These are phyloP conservation scores for Apamea sordens DNA, from an alignment of 2,888 invertebrate species.

Conservation along the genomic window DNA sequence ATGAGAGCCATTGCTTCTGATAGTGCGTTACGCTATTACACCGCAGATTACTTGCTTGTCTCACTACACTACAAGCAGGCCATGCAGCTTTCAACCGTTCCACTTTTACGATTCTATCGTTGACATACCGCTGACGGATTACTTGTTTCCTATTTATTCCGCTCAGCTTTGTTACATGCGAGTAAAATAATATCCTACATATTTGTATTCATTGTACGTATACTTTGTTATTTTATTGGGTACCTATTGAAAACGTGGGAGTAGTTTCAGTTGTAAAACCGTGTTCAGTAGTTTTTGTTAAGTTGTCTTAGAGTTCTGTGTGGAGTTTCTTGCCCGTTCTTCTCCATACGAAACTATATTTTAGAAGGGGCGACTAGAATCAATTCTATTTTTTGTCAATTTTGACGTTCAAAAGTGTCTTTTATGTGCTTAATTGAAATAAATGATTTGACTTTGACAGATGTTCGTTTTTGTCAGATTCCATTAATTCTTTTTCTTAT, in stretches of 20 bases:
- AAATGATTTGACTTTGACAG: not conserved
- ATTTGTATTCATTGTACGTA: constrained; percentile 8
- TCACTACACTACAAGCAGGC: constrained; percentile 26
- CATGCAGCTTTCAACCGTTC: constrained; percentile 35
- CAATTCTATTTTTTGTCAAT: too few relatives aligned
- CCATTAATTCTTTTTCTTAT: not conserved
- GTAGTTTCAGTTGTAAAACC: not conserved
- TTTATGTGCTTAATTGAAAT: too few relatives aligned
- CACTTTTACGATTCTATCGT: constrained; percentile 49
- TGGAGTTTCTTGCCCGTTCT: too few relatives aligned
- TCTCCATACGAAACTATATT: too few relatives aligned
- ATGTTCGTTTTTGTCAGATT: not conserved
- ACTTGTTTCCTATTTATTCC: constrained; percentile 50
- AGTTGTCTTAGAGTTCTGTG: not conserved
- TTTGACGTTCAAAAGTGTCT: too few relatives aligned
- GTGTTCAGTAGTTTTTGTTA: not conserved
- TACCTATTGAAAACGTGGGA: not conserved
- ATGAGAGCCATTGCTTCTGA: too few relatives aligned
- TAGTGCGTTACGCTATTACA: too few relatives aligned
- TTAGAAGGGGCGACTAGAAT: too few relatives aligned
- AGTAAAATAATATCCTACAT: constrained; percentile 12
- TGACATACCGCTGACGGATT: constrained; percentile 51
- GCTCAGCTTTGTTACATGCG: constrained; percentile 23
- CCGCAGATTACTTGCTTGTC: constrained; percentile 12
- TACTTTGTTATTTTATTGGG: constrained; percentile 2